phyloP scores from a whole-genome alignment of 2,113 vertebrate genomes.

The Talpa occidentalis region DNA sequence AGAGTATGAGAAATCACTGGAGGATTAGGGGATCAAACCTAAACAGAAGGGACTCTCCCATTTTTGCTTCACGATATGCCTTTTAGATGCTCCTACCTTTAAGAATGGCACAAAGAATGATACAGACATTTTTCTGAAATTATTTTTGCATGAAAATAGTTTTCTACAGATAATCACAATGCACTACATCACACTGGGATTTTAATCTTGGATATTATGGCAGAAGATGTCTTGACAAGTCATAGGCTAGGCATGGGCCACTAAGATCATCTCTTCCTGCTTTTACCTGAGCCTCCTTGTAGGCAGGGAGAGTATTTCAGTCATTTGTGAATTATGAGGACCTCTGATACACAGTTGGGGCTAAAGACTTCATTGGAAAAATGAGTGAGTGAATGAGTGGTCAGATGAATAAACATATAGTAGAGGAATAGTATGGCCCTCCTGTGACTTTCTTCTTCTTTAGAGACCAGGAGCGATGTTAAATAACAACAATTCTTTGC shows the following conservation, averaged over 20 bases:
- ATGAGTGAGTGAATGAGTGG: neutral
- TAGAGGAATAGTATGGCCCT: neutral
- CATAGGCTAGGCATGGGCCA: neutral
- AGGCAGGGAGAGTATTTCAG: neutral
- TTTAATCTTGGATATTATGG: neutral
- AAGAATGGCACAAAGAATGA: neutral
- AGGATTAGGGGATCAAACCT: neutral
- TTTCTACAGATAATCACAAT: neutral
- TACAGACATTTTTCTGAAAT: neutral
- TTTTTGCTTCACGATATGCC: neutral
- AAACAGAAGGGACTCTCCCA: neutral
- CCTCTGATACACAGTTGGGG: neutral
- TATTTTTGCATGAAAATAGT: neutral
- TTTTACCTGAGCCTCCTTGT: neutral
- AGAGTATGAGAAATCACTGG: neutral
- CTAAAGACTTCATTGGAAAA: neutral
- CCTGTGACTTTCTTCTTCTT: neutral
- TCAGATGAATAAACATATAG: neutral
- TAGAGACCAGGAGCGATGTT: neutral
- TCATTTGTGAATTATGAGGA: neutral
- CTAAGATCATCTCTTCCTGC: neutral
- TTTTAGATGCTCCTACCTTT: neutral
- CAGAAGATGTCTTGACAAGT: neutral
- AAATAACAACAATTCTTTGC: neutral
- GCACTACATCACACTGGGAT: neutral